A percentile compares a stretch with the other conserved stretches of the same genome.
phyloP scores from a whole-genome alignment of 2,113 vertebrate genomes.

The Triplophysa rosa region DNA sequence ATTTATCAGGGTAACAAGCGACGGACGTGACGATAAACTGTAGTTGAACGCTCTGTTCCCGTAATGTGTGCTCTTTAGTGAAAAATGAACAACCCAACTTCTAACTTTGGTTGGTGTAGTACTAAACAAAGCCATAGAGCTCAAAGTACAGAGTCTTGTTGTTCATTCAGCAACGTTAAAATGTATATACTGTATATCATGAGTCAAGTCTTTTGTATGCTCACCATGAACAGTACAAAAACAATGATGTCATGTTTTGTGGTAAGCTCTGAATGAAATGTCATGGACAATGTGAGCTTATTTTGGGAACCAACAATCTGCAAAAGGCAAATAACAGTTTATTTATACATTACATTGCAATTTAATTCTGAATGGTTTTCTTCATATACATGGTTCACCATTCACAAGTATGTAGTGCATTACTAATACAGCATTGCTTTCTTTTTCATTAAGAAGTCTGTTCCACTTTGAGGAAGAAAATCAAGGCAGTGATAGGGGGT shows the following conservation, averaged over 20 bases:
- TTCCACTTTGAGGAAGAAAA: constrained; percentile 31
- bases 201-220: neutral
- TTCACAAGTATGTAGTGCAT: too few relatives aligned
- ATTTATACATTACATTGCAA: too few relatives aligned
- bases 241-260: neutral
- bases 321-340: too few relatives aligned
- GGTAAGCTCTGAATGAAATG: neutral
- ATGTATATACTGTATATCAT: too few relatives aligned
- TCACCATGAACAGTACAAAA: neutral
- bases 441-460: neutral
- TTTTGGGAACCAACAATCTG: neutral
- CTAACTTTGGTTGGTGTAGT: neutral
- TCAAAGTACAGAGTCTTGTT: neutral
- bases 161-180: neutral
- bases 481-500: constrained; percentile 28
- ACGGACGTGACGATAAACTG: neutral
- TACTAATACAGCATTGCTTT: too few relatives aligned
- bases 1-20: neutral
- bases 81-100: too few relatives aligned
- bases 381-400: too few relatives aligned
- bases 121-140: neutral
- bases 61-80: too few relatives aligned
- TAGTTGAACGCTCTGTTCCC: too few relatives aligned
- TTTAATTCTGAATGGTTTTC: too few relatives aligned
- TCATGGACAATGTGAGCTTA: neutral